Evolutionary conservation across 2,888 invertebrate genomes (phyloP), one percentile per base, ranked within the genome.

Genomic region (Zygogramma bicolorata): DNA sequence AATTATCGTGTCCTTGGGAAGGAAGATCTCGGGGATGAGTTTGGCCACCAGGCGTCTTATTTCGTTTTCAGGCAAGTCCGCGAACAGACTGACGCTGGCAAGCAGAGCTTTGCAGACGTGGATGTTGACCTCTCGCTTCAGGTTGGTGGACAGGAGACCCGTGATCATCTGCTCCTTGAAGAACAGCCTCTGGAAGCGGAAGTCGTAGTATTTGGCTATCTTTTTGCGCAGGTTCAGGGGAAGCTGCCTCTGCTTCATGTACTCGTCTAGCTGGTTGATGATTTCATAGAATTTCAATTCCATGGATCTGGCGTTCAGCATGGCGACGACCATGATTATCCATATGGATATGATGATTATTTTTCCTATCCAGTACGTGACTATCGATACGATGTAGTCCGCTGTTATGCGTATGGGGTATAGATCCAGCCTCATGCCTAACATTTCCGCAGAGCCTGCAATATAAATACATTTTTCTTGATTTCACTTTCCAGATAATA

Each of bases 1-100:
- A 15, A 90, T 84, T 46, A 92, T 90, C 25, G 90, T 84, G 81
- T 92, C 92, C 70, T 90, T 89, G 1, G 90, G 89, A 62, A 92
- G 85, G 83, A 89, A 91, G 29, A 91, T 88, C 82, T 91, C 91
- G 3, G 88, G 87, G 58, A 85, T 88, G 18, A 92, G 84, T 76
- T 88, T 86, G 22, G 88, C 86, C 1, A 91, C 87, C 31, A 92
- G 88, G 1, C 88, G 86, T 3, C 88, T 88, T 18, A 91, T 84
- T 58, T 89, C 81, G 6, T 85, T 80, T 10, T 87, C 85, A 0
- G 90, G 88, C 20, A 91, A 72, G 46, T 88, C 85, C 57, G 88
- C 85, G 75, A 92, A 90, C 13, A 92, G 80, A 3, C 85, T 81
- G 22, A 90, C 90, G 58, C 89, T 90, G 68, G 89, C 86, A 1